Evolutionary conservation across 2,797 vertebrate species (phyloP), one percentile per base, ranked within the genome.

Genomic region (Pseudomugil tenellus): DNA sequence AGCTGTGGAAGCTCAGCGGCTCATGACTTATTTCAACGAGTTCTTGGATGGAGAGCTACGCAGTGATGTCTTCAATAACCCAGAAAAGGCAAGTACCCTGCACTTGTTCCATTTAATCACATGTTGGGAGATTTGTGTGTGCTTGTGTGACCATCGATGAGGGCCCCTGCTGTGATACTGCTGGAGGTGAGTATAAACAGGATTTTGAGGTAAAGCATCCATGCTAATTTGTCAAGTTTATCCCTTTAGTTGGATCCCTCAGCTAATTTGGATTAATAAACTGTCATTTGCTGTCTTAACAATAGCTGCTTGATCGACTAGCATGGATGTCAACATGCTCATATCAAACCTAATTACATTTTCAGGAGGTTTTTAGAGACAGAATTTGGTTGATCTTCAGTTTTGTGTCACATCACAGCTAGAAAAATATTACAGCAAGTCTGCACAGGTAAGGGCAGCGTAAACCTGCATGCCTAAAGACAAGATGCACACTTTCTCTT

Each of bases 21-120:
- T 99, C 85, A 99, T 99, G 98, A 99, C 97, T 73, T 99, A 99
- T 90, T 99, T 99, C 91, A 99, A 99, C 80, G 98, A 99, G 91
- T 99, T 99, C 94, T 92, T 99, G 83, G 97, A 99, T 85, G 98
- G 98, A 92, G 97, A 99, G 80, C 94, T 99, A 85, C 97, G 97
- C 91, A 98, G 98, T 84, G 97, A 99, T 69, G 97, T 99, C 91
- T 99, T 99, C 94, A 97, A 96, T 92, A 98, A 99, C 93, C 95
- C 98, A 79, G 97, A 98, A 76, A 99, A 99, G 96, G 98, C 98
- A 62, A 74, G 78, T 53, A 10, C 3, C 28, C 60, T 56, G 23
- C 46, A 25, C 59, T 26, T 64, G 43, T 75, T 80, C 3, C 29
- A 48, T 54, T 60, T 25, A 39, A 70, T 76, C 67, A 63, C 64